Evolutionary conservation across 2,888 invertebrate species (phyloP), one percentile per base, ranked within the genome.

Genomic region (Trachelus troglodyta): DNA sequence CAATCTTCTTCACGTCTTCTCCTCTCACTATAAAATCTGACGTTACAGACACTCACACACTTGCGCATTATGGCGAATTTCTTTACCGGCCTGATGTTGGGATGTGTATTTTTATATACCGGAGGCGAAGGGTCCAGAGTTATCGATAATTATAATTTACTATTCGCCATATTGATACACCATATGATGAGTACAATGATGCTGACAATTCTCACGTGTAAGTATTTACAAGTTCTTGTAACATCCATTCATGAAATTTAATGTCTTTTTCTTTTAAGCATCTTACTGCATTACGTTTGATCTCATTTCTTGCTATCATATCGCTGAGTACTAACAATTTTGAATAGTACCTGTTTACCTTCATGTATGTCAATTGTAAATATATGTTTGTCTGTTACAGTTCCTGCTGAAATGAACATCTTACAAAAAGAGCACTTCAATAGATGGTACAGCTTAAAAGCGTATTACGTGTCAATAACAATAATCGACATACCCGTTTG

Each of bases 151-250:
- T 97, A 97, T 87, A 97, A 97, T 92, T 94, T 98, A 80, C 92
- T 98, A 12, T 98, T 98, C 92, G 96, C 98, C 56, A 96, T 98
- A 85, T 93, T 98, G 79, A 96, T 98, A 93, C 98, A 98, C 91
- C 96, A 98, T 87, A 97, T 97, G 93, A 96, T 97, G 96, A 95
- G 96, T 1, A 96, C 97, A 0, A 97, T 97, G 96, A 97, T 97
- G 97, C 93, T 97, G 33, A 97, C 97, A 0, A 96, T 97, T 81
- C 93, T 97, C 56, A 97, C 97, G 15, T 97, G 97, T 97, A 92
- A 94, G 96, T 93, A 81, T 69, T 23, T 9, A 56, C 1, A 15
- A 40, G 23, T 23, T 11, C 11, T 34, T 34, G 34, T 69, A 34
- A 11, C 69, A 30, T 23, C 11, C 6, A 9, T 0, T 23, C 15